Conservation (phyloP, 1,140 invertebrate genomes). For the Phortica variegata region DNA sequence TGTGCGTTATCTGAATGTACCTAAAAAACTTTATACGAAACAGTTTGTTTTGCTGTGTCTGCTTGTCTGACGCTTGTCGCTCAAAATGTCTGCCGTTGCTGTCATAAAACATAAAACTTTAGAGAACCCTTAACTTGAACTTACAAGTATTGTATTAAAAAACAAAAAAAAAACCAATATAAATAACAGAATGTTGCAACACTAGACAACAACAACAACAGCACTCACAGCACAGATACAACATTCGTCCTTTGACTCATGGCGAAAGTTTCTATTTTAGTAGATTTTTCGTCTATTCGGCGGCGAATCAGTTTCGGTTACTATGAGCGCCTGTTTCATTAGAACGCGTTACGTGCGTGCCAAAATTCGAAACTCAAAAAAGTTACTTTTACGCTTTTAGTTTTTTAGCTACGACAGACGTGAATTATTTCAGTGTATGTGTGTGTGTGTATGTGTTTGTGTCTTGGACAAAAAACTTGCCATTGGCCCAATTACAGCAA, state of each 20-base stretch:
- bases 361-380: conserved; percentile 12
- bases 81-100: conserved; percentile 41
- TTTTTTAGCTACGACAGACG: not conserved
- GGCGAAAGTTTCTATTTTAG: too few species aligned
- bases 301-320: too few species aligned
- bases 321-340: conserved; percentile 1
- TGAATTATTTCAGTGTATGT: not conserved
- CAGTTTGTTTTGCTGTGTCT: conserved; percentile 32
- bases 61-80: conserved; percentile 23
- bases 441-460: conserved; percentile 24
- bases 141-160: too few species aligned
- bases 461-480: conserved; percentile 33
- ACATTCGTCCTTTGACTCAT: too few species aligned
- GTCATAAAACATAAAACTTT: not conserved
- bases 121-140: not conserved
- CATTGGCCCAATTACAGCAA: conserved; percentile 53
- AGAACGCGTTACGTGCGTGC: conserved; percentile 19
- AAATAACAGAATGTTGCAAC: too few species aligned
- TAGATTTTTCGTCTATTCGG: too few species aligned
- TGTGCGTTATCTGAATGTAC: too few species aligned
- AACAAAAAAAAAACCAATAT: too few species aligned
- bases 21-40: conserved; percentile 1
- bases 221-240: too few species aligned
- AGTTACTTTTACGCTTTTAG: conserved; percentile 45
- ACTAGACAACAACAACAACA: too few species aligned